Evolutionary conservation across 2,888 invertebrate genomes (phyloP).

Genomic region (Baccha elongata): DNA sequence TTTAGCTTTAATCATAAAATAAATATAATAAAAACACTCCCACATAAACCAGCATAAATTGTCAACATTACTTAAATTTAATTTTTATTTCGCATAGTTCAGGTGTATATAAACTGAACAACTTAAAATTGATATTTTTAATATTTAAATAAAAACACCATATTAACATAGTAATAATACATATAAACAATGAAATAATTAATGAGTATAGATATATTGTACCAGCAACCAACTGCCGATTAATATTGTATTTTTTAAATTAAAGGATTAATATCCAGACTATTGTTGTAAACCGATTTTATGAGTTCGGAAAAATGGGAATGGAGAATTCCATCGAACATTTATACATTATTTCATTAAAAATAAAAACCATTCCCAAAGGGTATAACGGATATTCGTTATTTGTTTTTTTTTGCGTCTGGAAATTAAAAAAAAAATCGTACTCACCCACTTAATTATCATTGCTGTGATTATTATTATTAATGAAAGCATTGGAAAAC

Average conservation of each 20-base stretch:
- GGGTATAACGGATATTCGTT: constrained; percentile 1
- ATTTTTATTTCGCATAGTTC: neutral
- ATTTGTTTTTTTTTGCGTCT: neutral
- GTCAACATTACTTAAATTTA: constrained; percentile 4
- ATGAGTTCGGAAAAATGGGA: constrained; percentile 1
- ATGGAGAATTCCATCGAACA: neutral
- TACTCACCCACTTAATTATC: constrained; percentile 39
- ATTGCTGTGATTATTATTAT: constrained; percentile 67
- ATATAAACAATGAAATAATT: constrained; percentile 31
- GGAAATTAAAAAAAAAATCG: constrained; percentile 19
- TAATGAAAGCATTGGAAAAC: constrained; percentile 48
- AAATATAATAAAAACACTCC: neutral
- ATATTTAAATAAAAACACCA: constrained; percentile 22
- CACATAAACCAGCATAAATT: constrained; percentile 16
- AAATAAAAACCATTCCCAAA: constrained; percentile 21
- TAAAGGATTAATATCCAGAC: constrained; percentile 55
- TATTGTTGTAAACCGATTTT: constrained; percentile 16
- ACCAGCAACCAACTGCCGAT: constrained; percentile 34
- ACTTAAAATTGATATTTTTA: constrained; percentile 43
- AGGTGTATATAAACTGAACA: constrained; percentile 9
- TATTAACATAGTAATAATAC: constrained; percentile 26
- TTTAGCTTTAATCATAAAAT: neutral
- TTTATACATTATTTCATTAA: constrained; percentile 22
- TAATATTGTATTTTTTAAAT: constrained; percentile 34
- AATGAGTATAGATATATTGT: neutral